phyloP scores from a whole-genome alignment of 1,140 invertebrate genomes.

The Saccostrea cuccullata region DNA sequence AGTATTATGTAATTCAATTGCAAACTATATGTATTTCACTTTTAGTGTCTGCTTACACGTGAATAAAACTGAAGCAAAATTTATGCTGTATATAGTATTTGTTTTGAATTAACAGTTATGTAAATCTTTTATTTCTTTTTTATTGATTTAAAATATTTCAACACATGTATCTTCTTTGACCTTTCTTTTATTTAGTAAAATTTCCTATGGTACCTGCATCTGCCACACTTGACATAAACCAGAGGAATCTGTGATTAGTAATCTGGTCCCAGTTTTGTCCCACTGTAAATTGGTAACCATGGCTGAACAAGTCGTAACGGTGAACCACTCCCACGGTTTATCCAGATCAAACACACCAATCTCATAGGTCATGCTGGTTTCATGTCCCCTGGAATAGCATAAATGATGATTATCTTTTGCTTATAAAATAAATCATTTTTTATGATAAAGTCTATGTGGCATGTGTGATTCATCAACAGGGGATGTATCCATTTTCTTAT shows the following conservation, averaged over 20 bases:
- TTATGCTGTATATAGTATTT: too few relatives aligned
- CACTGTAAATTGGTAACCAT: constrained; percentile 64
- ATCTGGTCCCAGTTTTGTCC: constrained; percentile 65
- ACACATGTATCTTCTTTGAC: too few relatives aligned
- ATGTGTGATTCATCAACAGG: background rate
- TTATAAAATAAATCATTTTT: too few relatives aligned
- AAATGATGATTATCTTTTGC: background rate
- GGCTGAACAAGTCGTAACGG: constrained; percentile 55
- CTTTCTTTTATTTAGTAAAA: too few relatives aligned
- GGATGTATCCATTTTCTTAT: background rate
- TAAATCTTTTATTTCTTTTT: too few relatives aligned
- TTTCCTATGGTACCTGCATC: constrained; percentile 62
- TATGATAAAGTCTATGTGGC: too few relatives aligned
- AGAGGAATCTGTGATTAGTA: constrained; percentile 61
- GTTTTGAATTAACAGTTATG: too few relatives aligned
- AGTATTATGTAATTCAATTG: too few relatives aligned
- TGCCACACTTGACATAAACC: constrained; percentile 66
- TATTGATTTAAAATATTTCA: too few relatives aligned
- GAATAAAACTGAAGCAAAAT: too few relatives aligned
- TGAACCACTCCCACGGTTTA: constrained; percentile 68
- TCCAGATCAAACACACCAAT: constrained; percentile 69
- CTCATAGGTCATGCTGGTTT: constrained; percentile 52
- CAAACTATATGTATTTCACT: too few relatives aligned
- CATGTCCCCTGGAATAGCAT: background rate
- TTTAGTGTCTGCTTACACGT: too few relatives aligned